Evolutionary conservation across 53 echinoderm and acorn worm genomes (phyloP), one percentile per base, ranked within the genome.

Genomic region (Glandiceps talaboti): DNA sequence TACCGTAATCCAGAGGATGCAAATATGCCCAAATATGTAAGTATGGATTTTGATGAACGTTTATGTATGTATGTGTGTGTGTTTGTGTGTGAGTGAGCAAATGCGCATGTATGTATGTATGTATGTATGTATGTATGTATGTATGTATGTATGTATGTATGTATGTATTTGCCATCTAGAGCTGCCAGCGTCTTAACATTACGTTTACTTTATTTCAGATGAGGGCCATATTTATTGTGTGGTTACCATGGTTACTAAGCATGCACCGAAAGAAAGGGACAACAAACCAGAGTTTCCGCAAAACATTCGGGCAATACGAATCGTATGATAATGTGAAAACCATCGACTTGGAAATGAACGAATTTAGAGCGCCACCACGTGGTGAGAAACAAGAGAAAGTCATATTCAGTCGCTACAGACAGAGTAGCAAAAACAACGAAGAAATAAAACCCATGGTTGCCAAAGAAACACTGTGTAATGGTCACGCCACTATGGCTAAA

Each of bases 221-320:
- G 30, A 81, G 90, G 27, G 80, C 85, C 76, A 45, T 94, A 28
- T 78, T 94, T 30, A 81, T 99, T 1, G 99, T 94, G 45, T 99
- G 94, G 88, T 81, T 99, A 26, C 92, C 99, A 73, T 91, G 91
- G 89, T 29, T 94, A 32, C 90, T 99, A 72, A 90, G 86, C 80
- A 94, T 99, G 99, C 89, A 82, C 33, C 91, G 94, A 20, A 89
- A 91, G 27, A 93, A 92, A 29, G 83, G 20, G 6, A 45, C 64
- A 20, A 12, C 64, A 45, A 45, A 45, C 64, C 6, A 20, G 6
- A 45, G 64, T 20, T 12, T 12, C 6, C 6, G 64, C 6, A 45
- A 20, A 20, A 6, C 6, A 45, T 45, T 20, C 6, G 64, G 64
- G 64, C 6, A 45, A 20, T 45, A 45, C 64, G 64, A 45, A 20